Conservation (phyloP, 2,888 invertebrate species). For the Melieria crassipennis region DNA sequence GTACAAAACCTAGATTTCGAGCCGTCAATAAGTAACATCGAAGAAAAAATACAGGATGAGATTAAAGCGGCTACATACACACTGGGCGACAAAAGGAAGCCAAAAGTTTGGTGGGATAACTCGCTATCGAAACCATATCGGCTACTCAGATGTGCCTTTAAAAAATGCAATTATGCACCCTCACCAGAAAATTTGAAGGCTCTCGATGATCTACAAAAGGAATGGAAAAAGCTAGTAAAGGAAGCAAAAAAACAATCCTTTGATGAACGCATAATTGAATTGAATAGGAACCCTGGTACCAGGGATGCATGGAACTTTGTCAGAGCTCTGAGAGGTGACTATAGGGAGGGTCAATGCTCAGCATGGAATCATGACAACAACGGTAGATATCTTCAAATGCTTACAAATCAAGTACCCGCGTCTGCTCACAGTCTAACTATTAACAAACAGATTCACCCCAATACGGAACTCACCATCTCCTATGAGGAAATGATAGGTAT, state of each 20-base stretch:
- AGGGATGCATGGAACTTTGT: constrained; percentile 6
- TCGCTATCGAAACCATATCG: too few relatives aligned
- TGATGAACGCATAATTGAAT: neutral
- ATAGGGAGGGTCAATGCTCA: neutral
- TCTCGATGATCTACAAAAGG: neutral
- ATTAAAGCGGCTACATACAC: neutral
- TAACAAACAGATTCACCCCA: neutral
- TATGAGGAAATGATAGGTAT: neutral
- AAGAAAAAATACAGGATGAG: neutral
- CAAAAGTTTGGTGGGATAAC: neutral
- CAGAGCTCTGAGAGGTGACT: neutral
- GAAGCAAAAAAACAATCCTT: neutral
- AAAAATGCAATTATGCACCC: neutral
- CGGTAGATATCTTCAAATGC: neutral
- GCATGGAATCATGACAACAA: neutral
- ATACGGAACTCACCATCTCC: neutral
- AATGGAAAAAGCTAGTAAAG: neutral
- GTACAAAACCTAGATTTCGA: neutral
- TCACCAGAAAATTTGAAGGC: neutral
- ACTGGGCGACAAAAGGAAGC: neutral
- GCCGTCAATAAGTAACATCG: neutral
- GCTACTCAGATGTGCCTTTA: neutral
- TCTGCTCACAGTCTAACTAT: neutral
- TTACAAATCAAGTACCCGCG: neutral
- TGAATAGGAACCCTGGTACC: neutral